Evolutionary conservation across 1,140 invertebrate genomes (phyloP).

Genomic region (Leptinotarsa lineolata): DNA sequence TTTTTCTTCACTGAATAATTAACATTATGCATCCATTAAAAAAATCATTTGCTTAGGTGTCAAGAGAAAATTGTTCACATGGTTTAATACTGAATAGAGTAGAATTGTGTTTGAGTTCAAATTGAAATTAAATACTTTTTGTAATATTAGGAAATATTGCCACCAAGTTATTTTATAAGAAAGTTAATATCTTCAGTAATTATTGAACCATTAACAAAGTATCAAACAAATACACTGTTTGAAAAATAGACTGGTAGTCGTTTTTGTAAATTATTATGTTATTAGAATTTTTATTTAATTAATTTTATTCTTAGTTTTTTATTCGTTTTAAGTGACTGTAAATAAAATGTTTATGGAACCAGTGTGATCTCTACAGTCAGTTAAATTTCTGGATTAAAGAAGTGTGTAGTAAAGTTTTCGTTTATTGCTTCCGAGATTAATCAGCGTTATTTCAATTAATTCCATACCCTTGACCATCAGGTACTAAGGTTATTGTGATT

Average conservation of each 20-base stretch:
- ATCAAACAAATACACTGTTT: background rate
- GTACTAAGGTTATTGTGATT: no score
- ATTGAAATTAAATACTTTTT: background rate
- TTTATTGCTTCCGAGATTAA: background rate
- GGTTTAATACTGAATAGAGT: background rate
- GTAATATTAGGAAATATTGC: background rate
- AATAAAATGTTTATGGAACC: conserved; percentile 32
- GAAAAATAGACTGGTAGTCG: background rate
- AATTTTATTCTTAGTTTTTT: conserved; percentile 7
- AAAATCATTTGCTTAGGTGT: no score
- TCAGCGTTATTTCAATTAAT: background rate
- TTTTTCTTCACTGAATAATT: no score
- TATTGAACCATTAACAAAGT: background rate
- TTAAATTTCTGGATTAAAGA: background rate
- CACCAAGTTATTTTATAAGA: background rate
- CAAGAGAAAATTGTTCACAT: no score
- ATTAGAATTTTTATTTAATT: background rate
- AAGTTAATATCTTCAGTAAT: background rate
- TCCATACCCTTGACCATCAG: no score
- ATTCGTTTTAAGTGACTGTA: conserved; percentile 22
- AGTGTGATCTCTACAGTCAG: background rate
- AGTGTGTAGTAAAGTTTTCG: background rate
- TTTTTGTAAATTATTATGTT: conserved; percentile 23
- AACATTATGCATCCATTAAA: no score
- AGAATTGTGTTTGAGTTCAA: background rate